Evolutionary conservation across 2,797 vertebrate genomes (phyloP).

Genomic region (Gambusia yucatana): DNA sequence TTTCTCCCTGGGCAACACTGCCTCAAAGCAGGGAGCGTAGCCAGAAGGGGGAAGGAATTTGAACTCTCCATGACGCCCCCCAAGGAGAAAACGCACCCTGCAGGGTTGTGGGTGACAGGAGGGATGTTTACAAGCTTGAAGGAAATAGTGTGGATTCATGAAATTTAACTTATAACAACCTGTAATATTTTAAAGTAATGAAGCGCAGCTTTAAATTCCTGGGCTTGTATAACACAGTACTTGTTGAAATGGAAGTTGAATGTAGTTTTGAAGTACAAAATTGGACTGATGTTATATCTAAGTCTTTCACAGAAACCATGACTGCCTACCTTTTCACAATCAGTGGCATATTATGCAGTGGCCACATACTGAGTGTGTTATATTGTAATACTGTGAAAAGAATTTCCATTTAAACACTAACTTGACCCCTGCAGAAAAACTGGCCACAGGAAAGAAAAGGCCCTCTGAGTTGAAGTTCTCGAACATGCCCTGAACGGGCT

Average conservation of each 20-base stretch:
- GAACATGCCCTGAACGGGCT: constrained; percentile 98
- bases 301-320: background rate
- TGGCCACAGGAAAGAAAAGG: constrained; percentile 94
- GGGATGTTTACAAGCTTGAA: background rate
- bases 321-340: too few relatives aligned
- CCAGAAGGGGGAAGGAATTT: constrained; percentile 95
- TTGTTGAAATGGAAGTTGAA: background rate
- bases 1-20: constrained; percentile 92
- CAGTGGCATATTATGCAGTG: background rate
- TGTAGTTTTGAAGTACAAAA: background rate
- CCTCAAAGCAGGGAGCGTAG: constrained; percentile 94
- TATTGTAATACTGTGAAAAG: background rate
- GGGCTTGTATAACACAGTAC: background rate
- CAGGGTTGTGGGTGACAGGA: background rate
- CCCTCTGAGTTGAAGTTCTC: constrained; percentile 97
- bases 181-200: background rate
- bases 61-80: constrained; percentile 95
- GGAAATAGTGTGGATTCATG: background rate
- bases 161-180: background rate
- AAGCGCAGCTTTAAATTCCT: background rate
- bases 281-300: background rate
- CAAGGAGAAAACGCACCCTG: constrained; percentile 93
- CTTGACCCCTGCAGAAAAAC: constrained; percentile 96
- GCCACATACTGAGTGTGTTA: background rate
- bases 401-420: constrained; percentile 73